Conservation (phyloP, 2,113 vertebrate species). For the Bufo gargarizans region DNA sequence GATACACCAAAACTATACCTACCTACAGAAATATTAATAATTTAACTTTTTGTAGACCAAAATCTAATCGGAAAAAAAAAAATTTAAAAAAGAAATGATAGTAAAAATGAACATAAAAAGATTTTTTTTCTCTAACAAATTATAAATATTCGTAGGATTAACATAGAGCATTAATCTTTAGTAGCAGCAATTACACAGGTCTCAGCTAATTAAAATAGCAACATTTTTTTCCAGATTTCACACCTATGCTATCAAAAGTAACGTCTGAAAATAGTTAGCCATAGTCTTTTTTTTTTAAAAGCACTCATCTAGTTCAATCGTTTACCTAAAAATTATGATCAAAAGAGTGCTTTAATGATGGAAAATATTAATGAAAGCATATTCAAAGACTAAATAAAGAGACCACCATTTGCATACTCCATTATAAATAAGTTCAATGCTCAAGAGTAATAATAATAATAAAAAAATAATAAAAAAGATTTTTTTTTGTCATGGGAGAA, state of each 20-base stretch:
- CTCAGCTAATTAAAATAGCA: background rate
- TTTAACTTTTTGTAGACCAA: no score
- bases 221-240: background rate
- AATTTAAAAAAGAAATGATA: no score
- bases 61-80: no score
- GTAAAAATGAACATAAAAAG: background rate
- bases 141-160: background rate
- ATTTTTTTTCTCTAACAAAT: background rate
- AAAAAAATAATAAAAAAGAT: background rate
- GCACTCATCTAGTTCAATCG: constrained; percentile 14
- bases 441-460: constrained; percentile 14
- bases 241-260: background rate
- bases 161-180: background rate
- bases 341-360: constrained; percentile 38
- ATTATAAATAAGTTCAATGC: constrained; percentile 29
- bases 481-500: background rate
- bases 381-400: constrained; percentile 43
- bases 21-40: no score
- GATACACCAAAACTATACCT: no score
- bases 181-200: background rate
- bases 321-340: constrained; percentile 46
- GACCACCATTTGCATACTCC: constrained; percentile 41
- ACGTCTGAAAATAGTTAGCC: background rate
- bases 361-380: constrained; percentile 43
- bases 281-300: background rate